Conservation (phyloP, 2,888 invertebrate genomes). For the Dicycla oo region DNA sequence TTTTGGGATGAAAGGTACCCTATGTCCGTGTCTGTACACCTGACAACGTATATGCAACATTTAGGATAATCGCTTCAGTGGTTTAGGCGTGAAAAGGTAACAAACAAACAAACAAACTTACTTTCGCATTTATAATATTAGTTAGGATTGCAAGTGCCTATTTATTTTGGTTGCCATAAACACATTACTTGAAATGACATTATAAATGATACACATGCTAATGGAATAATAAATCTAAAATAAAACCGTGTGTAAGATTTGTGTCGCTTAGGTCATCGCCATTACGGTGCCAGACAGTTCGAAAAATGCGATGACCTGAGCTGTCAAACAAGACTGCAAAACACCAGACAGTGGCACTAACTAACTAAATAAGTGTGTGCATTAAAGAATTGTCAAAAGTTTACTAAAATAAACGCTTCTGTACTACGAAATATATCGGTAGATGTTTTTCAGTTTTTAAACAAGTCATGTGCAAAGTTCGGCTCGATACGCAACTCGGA, state of each 20-base stretch:
- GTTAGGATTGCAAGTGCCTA: background rate
- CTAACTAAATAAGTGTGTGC: background rate
- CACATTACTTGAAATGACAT: conserved; percentile 13
- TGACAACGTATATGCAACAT: no score
- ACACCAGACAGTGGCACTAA: conserved; percentile 10
- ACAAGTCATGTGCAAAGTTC: background rate
- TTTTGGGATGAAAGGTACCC: no score
- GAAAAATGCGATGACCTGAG: conserved; percentile 40
- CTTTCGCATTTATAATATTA: no score
- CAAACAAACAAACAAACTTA: no score
- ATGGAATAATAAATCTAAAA: conserved; percentile 41
- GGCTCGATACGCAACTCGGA: background rate
- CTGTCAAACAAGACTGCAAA: background rate
- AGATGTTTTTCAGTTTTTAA: background rate
- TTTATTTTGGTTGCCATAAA: background rate
- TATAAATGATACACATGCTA: conserved; percentile 26
- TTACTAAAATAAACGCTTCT: background rate
- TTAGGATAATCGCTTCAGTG: no score
- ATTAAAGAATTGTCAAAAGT: background rate
- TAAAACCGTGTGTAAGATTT: conserved; percentile 20
- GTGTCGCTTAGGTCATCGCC: conserved; percentile 55
- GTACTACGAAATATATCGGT: background rate
- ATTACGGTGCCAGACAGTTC: conserved; percentile 31
- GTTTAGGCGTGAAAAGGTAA: no score
- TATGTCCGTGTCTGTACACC: no score